Conservation (phyloP, 2,797 vertebrate genomes). For the Craterocephalus amniculus region DNA sequence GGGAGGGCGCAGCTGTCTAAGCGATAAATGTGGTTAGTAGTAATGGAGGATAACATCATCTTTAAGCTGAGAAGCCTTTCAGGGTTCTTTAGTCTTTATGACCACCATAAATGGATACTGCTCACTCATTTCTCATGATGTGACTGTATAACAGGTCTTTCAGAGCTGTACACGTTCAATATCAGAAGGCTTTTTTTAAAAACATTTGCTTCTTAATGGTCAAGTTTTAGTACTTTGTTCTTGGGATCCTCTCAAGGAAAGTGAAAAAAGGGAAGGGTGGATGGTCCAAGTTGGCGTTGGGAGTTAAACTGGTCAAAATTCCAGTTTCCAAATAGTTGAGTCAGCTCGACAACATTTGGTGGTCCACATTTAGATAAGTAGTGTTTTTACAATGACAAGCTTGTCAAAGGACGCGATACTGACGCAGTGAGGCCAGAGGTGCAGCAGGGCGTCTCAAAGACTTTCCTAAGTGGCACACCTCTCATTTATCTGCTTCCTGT, state of each 20-base stretch:
- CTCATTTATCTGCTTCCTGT: constrained; percentile 62
- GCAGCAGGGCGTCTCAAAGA: constrained; percentile 16
- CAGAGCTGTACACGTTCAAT: constrained; percentile 27
- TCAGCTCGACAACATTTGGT: constrained; percentile 8
- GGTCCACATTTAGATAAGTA: constrained; percentile 25
- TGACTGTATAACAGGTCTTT: constrained; percentile 40
- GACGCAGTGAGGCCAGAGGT: constrained; percentile 18
- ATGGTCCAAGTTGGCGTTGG: neutral
- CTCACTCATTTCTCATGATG: constrained; percentile 59
- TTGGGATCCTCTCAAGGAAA: neutral
- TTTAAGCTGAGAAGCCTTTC: constrained; percentile 56
- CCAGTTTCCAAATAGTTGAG: constrained; percentile 6
- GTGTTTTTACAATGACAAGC: constrained; percentile 47
- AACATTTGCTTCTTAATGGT: constrained; percentile 11
- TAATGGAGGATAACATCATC: constrained; percentile 68
- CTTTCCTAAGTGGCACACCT: constrained; percentile 46
- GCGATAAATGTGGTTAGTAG: constrained; percentile 46
- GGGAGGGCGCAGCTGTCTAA: constrained; percentile 35
- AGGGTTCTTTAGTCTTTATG: constrained; percentile 68
- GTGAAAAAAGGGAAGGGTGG: neutral
- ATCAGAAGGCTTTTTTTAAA: constrained; percentile 18
- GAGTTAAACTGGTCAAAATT: constrained; percentile 3
- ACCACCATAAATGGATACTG: constrained; percentile 69
- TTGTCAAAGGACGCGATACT: constrained; percentile 5
- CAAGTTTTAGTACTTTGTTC: constrained; percentile 8